phyloP scores from a whole-genome alignment of 2,797 vertebrate genomes.

The Labroides dimidiatus region DNA sequence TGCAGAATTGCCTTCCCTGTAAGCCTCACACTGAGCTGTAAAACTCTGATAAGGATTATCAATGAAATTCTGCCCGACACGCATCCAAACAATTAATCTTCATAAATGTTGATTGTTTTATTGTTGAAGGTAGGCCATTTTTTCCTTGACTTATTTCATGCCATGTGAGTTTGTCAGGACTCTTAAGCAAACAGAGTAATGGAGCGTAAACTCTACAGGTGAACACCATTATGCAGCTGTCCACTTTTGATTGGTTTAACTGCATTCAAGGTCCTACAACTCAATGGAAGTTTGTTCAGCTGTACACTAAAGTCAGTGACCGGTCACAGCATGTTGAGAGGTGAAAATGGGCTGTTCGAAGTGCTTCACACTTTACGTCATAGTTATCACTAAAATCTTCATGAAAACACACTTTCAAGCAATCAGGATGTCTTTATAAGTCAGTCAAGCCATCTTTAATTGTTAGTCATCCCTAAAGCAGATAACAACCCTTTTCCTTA shows the following conservation, averaged over 20 bases:
- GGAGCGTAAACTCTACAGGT: constrained; percentile 29
- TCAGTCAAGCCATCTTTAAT: too few relatives aligned
- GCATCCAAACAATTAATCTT: constrained; percentile 14
- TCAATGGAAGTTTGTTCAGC: not conserved
- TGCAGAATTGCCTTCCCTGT: not conserved
- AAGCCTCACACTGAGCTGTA: constrained; percentile 11
- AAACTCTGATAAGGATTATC: constrained; percentile 16
- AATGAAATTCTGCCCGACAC: constrained; percentile 9
- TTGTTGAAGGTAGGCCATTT: constrained; percentile 20
- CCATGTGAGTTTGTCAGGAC: constrained; percentile 28
- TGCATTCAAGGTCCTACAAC: not conserved
- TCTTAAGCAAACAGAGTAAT: constrained; percentile 56
- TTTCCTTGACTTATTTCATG: constrained; percentile 13
- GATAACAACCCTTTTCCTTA: too few relatives aligned
- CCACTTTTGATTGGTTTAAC: constrained; percentile 5
- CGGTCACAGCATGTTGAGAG: not conserved
- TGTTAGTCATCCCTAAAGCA: too few relatives aligned
- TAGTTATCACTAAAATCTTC: too few relatives aligned
- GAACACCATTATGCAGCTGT: constrained; percentile 17
- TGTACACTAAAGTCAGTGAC: constrained; percentile 13
- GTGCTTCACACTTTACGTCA: not conserved
- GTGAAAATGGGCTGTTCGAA: not conserved
- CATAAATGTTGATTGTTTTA: constrained; percentile 28
- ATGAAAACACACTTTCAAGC: too few relatives aligned
- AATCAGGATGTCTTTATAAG: too few relatives aligned